These are phyloP conservation scores for Chymomyza fuscimana DNA, from an alignment of 2,888 invertebrate species.

Conservation along the genomic window DNA sequence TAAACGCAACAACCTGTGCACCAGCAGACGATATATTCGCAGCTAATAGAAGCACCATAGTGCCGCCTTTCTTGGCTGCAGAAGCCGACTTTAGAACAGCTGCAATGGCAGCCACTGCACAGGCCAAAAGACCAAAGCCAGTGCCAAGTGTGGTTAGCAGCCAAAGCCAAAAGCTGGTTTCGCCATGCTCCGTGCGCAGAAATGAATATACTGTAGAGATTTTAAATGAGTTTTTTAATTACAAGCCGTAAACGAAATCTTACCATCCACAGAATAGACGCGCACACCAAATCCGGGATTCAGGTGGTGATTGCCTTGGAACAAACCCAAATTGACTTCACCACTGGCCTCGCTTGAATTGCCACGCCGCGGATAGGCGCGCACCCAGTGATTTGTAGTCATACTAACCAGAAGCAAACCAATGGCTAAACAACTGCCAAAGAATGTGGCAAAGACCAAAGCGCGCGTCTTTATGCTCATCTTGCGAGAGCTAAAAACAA, in stretches of 20 bases:
- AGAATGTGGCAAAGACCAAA: constrained; percentile 88
- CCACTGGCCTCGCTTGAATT: constrained; percentile 82
- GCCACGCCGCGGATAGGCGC: constrained; percentile 83
- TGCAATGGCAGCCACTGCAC: constrained; percentile 78
- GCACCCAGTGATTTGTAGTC: constrained; percentile 89
- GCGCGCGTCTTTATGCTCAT: constrained; percentile 86
- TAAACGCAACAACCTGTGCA: constrained; percentile 87
- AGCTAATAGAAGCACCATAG: constrained; percentile 76
- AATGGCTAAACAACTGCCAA: constrained; percentile 86
- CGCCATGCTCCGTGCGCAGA: constrained; percentile 74
- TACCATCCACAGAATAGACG: constrained; percentile 88
- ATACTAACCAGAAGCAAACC: constrained; percentile 87
- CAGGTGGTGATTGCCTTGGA: constrained; percentile 90
- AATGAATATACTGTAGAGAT: constrained; percentile 72
- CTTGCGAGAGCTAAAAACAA: background rate
- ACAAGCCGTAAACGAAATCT: constrained; percentile 45
- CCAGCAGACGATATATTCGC: constrained; percentile 82
- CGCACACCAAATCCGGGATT: constrained; percentile 91
- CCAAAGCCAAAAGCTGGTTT: constrained; percentile 79
- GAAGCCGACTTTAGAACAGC: constrained; percentile 79
- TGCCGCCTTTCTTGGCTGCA: constrained; percentile 76
- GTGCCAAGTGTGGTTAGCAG: constrained; percentile 78
- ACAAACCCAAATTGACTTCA: constrained; percentile 90
- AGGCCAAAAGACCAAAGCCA: constrained; percentile 77
- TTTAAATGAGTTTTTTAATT: background rate